Base-by-base conservation (phyloP, 2,888 invertebrate species). In the Cephus spinipes region DNA sequence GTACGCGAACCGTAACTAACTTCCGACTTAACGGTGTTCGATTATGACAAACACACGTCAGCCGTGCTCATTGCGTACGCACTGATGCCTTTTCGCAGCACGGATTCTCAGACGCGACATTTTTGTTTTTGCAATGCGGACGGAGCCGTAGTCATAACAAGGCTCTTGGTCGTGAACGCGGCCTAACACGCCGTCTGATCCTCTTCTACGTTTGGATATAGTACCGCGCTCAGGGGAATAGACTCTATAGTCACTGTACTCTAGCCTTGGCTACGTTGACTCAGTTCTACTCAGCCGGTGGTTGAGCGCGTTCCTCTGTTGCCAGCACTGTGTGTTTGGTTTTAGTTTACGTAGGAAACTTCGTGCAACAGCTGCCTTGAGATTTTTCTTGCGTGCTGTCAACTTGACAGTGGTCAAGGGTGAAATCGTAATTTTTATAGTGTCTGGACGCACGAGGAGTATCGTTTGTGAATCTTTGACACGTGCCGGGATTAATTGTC, bases 211-310 rank as follows among this genome's bases (percentile, higher is more conserved):
- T 55, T 55, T 55, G 23, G 23, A 23, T 55, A 55, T 55, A 55
- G 55, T 55, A 55, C 23, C 55, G 23, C 23, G 23, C 23, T 55
- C 23, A 55, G 55, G 55, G 55, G 55, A 55, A 55, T 55, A 55
- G 55, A 55, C 55, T 55, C 6, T 55, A 55, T 55, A 55, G 55
- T 74, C 74, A n/a, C 74, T 40, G 74, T 74, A 34, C 35, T 30
- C 34, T 33, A 35, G 33, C 74, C 74, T 71, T 34, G 71, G 71
- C 30, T 71, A 31, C 31, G 33, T 34, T 71, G 31, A 33, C 71
- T 71, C 71, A 31, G 76, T 74, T 76, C 76, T 76, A 75, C 82
- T 73, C 76, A 77, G 79, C 80, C 81, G 83, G 83, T 83, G 81
- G 81, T 83, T 81, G 76, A 81, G 76, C 78, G 77, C 76, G 68